Conservation (phyloP, 2,113 vertebrate genomes). For the Amia ocellicauda region DNA sequence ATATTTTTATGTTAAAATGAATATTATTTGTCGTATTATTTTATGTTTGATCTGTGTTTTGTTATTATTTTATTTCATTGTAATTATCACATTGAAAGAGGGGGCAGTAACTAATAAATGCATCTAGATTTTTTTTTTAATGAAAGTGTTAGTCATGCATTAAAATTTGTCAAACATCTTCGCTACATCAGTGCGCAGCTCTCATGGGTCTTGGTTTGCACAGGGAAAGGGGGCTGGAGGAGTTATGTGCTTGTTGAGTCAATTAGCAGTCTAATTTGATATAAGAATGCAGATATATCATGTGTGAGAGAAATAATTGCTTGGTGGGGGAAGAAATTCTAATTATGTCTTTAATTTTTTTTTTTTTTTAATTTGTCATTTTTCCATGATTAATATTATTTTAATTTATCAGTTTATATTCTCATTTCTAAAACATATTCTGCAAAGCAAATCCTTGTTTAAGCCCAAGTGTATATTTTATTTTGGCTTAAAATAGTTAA, state of each 20-base stretch:
- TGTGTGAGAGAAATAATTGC: conserved; percentile 14
- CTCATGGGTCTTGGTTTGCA: conserved; percentile 8
- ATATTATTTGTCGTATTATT: too few species aligned
- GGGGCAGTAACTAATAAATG: conserved; percentile 32
- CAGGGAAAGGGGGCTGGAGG: conserved; percentile 7
- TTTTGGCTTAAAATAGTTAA: too few species aligned
- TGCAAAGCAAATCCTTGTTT: too few species aligned
- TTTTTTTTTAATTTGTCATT: neutral
- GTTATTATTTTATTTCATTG: too few species aligned
- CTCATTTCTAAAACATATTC: too few species aligned
- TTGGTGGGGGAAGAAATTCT: neutral
- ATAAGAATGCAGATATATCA: neutral
- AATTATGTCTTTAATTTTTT: conserved; percentile 14
- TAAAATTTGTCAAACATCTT: conserved; percentile 34
- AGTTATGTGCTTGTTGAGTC: conserved; percentile 11
- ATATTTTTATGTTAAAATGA: too few species aligned
- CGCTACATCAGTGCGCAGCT: conserved; percentile 5
- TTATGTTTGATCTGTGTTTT: too few species aligned
- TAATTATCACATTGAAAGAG: too few species aligned
- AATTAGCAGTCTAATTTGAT: conserved; percentile 6
- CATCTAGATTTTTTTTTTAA: conserved; percentile 22
- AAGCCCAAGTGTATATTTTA: too few species aligned
- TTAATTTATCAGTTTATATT: too few species aligned
- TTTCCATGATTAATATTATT: too few species aligned
- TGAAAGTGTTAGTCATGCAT: conserved; percentile 34